Evolutionary conservation across 2,888 invertebrate genomes (phyloP).

Genomic region (Cynaeus angustus): DNA sequence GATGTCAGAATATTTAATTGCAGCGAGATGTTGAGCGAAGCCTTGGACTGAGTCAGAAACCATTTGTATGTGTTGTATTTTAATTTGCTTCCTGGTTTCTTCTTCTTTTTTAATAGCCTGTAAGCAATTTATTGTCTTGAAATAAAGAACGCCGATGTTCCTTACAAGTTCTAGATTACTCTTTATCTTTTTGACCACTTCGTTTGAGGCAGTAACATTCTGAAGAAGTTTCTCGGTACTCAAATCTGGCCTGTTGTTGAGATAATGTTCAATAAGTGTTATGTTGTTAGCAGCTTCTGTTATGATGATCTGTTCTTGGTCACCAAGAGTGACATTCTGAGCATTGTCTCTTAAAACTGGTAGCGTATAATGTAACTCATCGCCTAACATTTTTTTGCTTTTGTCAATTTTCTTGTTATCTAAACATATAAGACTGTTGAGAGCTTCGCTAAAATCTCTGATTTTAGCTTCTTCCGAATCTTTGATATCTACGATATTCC

Average conservation of each 20-base stretch:
- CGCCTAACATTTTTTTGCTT: constrained; percentile 11
- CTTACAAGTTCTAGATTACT: constrained; percentile 52
- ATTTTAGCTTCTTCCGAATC: neutral
- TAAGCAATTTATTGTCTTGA: constrained; percentile 54
- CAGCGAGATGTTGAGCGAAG: constrained; percentile 64
- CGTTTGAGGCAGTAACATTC: constrained; percentile 8
- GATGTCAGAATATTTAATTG: constrained; percentile 63
- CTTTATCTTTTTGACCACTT: constrained; percentile 21
- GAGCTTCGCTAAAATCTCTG: constrained; percentile 33
- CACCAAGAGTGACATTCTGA: neutral
- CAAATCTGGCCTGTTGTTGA: constrained; percentile 12
- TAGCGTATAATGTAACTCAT: constrained; percentile 39
- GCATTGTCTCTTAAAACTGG: constrained; percentile 32
- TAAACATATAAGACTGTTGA: constrained; percentile 27
- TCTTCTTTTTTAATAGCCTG: constrained; percentile 57
- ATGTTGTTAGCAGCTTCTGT: constrained; percentile 52
- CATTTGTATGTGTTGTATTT: constrained; percentile 60
- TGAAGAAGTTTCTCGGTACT: constrained; percentile 16
- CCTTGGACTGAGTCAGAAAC: constrained; percentile 64
- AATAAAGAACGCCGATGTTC: constrained; percentile 55
- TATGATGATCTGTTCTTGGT: constrained; percentile 35
- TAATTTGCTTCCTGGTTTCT: constrained; percentile 54
- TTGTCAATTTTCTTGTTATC: constrained; percentile 19
- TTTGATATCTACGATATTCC: too few species aligned
- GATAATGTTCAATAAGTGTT: constrained; percentile 34